Evolutionary conservation across 2,797 vertebrate genomes (phyloP), one percentile per base, ranked within the genome.

Genomic region (Rhinatrema bivittatum): DNA sequence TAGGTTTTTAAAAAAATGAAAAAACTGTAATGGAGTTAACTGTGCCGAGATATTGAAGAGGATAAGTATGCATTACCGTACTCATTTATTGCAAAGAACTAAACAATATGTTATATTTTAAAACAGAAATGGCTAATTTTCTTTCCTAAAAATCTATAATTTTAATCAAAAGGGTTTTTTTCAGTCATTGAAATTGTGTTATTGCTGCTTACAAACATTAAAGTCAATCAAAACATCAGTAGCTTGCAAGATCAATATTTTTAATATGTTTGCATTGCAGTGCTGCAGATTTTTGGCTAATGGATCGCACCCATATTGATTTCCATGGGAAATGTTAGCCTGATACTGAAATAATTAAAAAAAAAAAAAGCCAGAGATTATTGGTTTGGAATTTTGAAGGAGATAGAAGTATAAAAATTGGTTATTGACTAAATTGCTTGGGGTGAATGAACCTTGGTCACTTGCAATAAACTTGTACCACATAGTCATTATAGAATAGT

Each of bases 341-440:
- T 88, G 81, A 91, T 91, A 88, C 78, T 79, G 75, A 85, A 90
- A 88, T 89, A 82, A 87, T 87, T 86, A 55, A 64, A 76, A 78
- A 64, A 62, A 76, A 65, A 62, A 66, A 57, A 53, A 34, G 5
- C 3, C 23, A 40, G 42, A 37, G 62, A 78, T 79, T 84, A 82
- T 85, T 82, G 74, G 80, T 81, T 76, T 80, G 58, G 68, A 84
- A 78, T 85, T 84, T 78, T 73, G 75, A 90, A 82, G 72, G 81
- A 84, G 82, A 90, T 81, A 87, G 76, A 76, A 71, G 71, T 84
- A 88, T 93, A 87, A 91, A 93, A 91, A 97, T 96, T 93, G 90
- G 80, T 86, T 96, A 97, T 98, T 93, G 93, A 98, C 78, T 79
- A 83, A 84, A 88, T 74, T 79, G 70, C 77, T 82, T 71, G 77